Evolutionary conservation across 2,888 invertebrate species (phyloP).

Genomic region (Adineta ricciae): DNA sequence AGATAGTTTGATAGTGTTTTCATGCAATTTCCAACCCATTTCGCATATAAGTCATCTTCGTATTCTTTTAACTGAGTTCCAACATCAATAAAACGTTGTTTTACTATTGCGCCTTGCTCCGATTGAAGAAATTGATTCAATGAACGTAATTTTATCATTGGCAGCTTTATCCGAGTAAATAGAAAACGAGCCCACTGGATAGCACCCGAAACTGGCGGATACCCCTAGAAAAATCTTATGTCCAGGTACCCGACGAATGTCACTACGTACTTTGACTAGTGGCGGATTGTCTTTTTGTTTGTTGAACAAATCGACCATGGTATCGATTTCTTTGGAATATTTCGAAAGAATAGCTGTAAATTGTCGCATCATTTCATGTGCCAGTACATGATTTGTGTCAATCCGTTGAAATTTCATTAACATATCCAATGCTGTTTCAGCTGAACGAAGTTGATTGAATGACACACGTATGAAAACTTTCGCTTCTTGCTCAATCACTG

Average conservation of each 20-base stretch:
- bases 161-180: neutral
- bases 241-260: no score
- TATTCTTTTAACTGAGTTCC: neutral
- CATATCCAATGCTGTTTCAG: neutral
- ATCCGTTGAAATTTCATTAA: neutral
- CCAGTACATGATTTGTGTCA: neutral
- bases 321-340: neutral
- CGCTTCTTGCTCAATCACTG: neutral
- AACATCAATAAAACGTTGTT: neutral
- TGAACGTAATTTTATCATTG: constrained; percentile 1
- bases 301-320: neutral
- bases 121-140: neutral
- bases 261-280: neutral
- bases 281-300: neutral
- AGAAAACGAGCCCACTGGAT: neutral
- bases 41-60: neutral
- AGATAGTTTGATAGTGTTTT: neutral
- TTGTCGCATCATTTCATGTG: neutral
- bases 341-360: neutral
- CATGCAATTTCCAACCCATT: neutral
- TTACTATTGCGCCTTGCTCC: neutral
- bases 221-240: neutral
- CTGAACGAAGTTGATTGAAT: neutral
- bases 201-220: neutral
- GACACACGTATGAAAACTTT: neutral